Conservation (phyloP, 2,888 invertebrate species). For the Tanytarsus gracilentus region DNA sequence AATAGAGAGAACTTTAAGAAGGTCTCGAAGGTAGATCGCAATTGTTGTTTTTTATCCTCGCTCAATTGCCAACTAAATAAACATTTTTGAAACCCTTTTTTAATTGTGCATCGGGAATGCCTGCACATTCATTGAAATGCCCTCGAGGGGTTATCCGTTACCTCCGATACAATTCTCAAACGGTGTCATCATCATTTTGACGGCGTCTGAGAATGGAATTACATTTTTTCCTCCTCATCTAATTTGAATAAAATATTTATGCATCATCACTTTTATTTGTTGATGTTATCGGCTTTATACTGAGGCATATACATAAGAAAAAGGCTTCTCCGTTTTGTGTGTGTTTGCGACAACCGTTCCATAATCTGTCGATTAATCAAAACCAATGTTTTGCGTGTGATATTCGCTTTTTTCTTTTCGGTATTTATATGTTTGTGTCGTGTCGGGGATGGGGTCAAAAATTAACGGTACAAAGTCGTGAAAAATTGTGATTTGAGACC, state of each 20-base stretch:
- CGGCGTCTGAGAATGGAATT: background rate
- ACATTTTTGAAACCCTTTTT: conserved; percentile 23
- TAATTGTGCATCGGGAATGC: conserved; percentile 5
- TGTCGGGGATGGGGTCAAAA: conserved; percentile 27
- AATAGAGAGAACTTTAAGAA: background rate
- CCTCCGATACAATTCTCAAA: background rate
- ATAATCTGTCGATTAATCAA: conserved; percentile 29
- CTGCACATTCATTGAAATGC: background rate
- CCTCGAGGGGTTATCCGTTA: background rate
- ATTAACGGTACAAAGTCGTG: conserved; percentile 23
- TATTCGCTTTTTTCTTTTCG: no score
- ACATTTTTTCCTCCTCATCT: background rate
- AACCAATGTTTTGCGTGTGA: conserved; percentile 25
- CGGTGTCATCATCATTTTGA: background rate
- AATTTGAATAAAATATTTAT: conserved; percentile 27
- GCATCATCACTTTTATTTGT: conserved; percentile 29
- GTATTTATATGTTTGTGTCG: no score
- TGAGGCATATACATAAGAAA: background rate
- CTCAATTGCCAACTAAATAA: conserved; percentile 29
- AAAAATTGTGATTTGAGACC: background rate
- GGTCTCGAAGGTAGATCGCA: conserved; percentile 7
- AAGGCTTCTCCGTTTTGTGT: background rate
- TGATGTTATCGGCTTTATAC: conserved; percentile 28
- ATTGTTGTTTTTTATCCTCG: conserved; percentile 29
- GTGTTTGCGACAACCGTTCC: background rate